Evolutionary conservation across 2,888 invertebrate genomes (phyloP).

Genomic region (Perizoma affinitatum): DNA sequence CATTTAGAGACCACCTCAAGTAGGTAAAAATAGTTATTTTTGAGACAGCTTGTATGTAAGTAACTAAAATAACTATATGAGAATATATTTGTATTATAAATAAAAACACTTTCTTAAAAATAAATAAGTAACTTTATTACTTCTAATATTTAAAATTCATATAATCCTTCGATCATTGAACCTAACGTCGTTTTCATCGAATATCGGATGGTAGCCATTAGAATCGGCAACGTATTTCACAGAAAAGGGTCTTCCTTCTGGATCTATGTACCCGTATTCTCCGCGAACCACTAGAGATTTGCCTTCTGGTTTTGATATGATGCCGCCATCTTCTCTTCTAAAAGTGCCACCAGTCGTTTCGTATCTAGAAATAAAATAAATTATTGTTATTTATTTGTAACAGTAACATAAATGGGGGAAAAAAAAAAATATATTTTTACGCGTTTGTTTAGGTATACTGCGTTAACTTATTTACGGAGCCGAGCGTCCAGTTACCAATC

Average conservation of each 20-base stretch:
- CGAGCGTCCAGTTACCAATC: too few species aligned
- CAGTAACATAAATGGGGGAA: too few species aligned
- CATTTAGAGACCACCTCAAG: too few species aligned
- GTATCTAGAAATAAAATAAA: constrained; percentile 53
- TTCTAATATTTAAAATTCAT: constrained; percentile 39
- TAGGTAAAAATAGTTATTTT: too few species aligned
- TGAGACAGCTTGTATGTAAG: too few species aligned
- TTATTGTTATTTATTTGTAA: too few species aligned
- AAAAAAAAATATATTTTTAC: too few species aligned
- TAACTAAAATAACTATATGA: neutral
- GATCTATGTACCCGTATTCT: constrained; percentile 82
- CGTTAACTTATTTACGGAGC: too few species aligned
- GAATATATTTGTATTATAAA: neutral
- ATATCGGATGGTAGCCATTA: constrained; percentile 76
- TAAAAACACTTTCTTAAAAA: constrained; percentile 2
- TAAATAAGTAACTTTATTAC: constrained; percentile 6
- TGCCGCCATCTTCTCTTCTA: constrained; percentile 77
- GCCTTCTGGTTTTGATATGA: constrained; percentile 47
- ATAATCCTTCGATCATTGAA: constrained; percentile 73
- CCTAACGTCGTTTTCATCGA: constrained; percentile 54
- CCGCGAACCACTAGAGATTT: constrained; percentile 62
- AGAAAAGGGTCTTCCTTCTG: constrained; percentile 66
- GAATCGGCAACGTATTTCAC: constrained; percentile 85
- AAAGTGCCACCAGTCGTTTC: constrained; percentile 79
- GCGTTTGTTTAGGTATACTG: too few species aligned